Base-by-base conservation (phyloP, 2,888 invertebrate genomes). In the Noctua janthina region DNA sequence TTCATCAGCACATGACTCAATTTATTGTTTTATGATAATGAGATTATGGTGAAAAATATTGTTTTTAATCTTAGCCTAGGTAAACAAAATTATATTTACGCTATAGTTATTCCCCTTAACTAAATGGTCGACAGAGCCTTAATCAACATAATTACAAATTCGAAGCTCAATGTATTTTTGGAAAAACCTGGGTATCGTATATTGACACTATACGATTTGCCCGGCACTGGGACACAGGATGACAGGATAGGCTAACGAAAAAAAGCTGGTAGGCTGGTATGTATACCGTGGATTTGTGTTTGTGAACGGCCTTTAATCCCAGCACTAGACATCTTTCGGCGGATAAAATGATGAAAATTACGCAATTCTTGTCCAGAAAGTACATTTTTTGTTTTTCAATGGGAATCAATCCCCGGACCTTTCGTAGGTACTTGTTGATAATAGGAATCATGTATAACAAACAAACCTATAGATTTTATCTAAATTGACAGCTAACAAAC, bases 31-130 rank as follows among this genome's bases (percentile, higher is more conserved):
- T 74, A 87, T 72, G 76, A 79, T 71, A 87, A 74, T 79, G 62
- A 71, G 29, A 35, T 74, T 76, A 75, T 56, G 39, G 23, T 80
- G 54, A 67, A 79, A 87, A 79, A 84, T 72, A 84, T 79, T 70
- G 49, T 29, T 72, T 78, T 43, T 69, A 23, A 72, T 67, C 54
- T 67, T 11, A 54, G 17, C 51, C 17, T 54, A n/a, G 4, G 10
- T 56, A 67, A 74, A 74, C 51, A 51, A 7, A 46, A n/a, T 67
- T 20, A 7, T 43, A 43, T n/a, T 43, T 43, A n/a, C 23, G 39
- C 66, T 66, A 43, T 43, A 67, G 35, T 43, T 43, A 13, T 43
- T 43, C 67, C 43, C n/a, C 6, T 43, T 43, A 43, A 43, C 43
- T 20, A 20, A n/a, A 13, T n/a, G 3, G 39, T 46, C 29, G 29